A percentile compares a stretch with the other conserved stretches of the same genome.
These are phyloP conservation scores for Axis porcinus DNA, from an alignment of 2,113 vertebrate species.

Conservation along the genomic window DNA sequence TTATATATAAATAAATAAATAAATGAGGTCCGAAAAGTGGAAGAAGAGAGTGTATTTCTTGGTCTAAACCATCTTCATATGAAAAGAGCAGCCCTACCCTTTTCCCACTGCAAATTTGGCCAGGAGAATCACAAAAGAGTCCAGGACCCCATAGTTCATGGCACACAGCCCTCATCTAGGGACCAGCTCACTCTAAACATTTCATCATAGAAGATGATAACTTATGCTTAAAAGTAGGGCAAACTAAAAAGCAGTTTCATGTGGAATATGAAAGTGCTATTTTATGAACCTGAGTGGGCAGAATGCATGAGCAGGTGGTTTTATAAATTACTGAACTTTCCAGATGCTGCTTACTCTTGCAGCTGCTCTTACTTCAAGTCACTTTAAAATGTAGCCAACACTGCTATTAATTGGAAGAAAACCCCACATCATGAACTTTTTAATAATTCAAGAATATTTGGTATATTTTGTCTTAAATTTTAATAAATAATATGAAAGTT, in stretches of 20 bases:
- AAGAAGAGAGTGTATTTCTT: neutral
- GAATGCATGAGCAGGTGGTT: neutral
- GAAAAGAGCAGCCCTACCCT: neutral
- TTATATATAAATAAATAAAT: neutral
- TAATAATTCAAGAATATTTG: slow-evolving; percentile 11
- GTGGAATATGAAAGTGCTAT: slow-evolving; percentile 5
- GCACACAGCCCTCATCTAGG: neutral
- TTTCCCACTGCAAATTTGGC: neutral
- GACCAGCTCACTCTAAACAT: neutral
- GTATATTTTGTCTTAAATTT: neutral
- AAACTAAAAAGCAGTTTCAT: neutral
- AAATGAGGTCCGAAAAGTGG: neutral
- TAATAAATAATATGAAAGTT: slow-evolving; percentile 8
- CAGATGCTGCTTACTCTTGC: neutral
- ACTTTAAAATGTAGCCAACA: neutral
- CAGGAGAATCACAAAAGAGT: neutral
- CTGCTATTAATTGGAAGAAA: neutral
- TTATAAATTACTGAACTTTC: slow-evolving; percentile 1
- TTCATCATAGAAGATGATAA: neutral
- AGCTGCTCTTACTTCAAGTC: slow-evolving; percentile 21
- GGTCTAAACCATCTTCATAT: neutral
- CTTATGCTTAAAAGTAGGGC: neutral
- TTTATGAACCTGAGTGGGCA: neutral
- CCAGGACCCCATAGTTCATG: neutral
- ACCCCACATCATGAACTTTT: neutral